Percentiles rank a stretch among this genome's conserved stretches.
Evolutionary conservation across 2,888 invertebrate genomes (phyloP).

Genomic region (Nomada fucata): DNA sequence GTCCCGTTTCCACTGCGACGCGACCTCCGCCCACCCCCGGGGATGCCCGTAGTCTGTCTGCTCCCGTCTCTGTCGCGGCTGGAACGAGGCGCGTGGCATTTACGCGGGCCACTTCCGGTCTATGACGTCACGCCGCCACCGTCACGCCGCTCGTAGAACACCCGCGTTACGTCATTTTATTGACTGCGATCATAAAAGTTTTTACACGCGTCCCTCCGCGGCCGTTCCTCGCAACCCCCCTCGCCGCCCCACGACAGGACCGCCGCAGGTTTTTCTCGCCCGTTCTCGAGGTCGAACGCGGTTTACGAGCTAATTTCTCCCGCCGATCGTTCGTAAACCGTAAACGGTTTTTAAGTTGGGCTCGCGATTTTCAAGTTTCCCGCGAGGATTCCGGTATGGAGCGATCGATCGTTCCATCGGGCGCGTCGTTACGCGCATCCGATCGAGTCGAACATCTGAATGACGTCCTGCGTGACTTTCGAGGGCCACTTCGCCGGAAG

Average conservation of each 20-base stretch:
- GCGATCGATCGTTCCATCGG: no score
- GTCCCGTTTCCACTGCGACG: slow-evolving; percentile 39
- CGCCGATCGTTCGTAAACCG: background rate
- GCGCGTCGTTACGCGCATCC: no score
- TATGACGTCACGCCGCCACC: slow-evolving; percentile 73
- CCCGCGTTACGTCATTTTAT: slow-evolving; percentile 83
- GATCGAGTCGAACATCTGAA: no score
- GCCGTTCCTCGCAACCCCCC: background rate
- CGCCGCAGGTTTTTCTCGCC: background rate
- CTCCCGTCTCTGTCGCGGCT: slow-evolving; percentile 70
- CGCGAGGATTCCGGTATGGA: no score
- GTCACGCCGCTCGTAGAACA: slow-evolving; percentile 72
- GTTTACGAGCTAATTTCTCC: slow-evolving; percentile 36
- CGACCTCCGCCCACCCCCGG: slow-evolving; percentile 53
- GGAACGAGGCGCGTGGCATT: slow-evolving; percentile 73
- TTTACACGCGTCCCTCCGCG: slow-evolving; percentile 75
- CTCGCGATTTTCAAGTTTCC: no score
- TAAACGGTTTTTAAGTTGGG: background rate
- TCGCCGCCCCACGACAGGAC: background rate
- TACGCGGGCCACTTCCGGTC: slow-evolving; percentile 80
- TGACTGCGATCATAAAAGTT: slow-evolving; percentile 83
- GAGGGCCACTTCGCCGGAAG: no score
- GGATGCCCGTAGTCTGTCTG: slow-evolving; percentile 10
- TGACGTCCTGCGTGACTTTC: background rate
- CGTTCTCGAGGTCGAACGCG: slow-evolving; percentile 11